Conservation (phyloP, 2,113 vertebrate genomes). For the Neoarius graeffei region DNA sequence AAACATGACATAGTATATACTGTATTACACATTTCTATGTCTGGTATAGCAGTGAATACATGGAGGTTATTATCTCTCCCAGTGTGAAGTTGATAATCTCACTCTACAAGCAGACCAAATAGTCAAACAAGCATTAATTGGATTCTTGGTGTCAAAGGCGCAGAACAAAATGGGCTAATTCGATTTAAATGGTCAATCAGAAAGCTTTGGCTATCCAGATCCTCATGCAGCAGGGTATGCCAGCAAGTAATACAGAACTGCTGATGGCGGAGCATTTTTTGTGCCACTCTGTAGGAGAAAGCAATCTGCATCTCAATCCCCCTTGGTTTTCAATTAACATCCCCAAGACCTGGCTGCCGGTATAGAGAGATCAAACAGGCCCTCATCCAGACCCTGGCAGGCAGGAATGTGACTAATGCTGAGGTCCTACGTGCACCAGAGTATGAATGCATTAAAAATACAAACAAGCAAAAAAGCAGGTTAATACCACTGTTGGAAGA, state of each 20-base stretch:
- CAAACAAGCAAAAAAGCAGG: conserved; percentile 36
- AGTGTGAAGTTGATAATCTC: conserved; percentile 10
- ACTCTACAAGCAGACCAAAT: conserved; percentile 2
- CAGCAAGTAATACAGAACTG: conserved; percentile 41
- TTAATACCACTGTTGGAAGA: conserved; percentile 37
- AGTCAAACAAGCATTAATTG: conserved; percentile 20
- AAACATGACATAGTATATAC: not conserved
- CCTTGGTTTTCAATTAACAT: conserved; percentile 61
- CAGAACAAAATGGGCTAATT: conserved; percentile 26
- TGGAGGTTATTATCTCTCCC: conserved; percentile 19
- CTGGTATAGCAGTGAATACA: not conserved
- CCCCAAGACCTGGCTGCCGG: conserved; percentile 47
- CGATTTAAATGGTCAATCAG: conserved; percentile 33
- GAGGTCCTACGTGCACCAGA: conserved; percentile 36
- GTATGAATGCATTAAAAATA: conserved; percentile 48
- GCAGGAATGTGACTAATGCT: conserved; percentile 58
- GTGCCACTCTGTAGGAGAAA: conserved; percentile 46
- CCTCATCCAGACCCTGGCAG: conserved; percentile 45
- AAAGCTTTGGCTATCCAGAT: conserved; percentile 22
- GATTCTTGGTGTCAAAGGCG: conserved; percentile 4
- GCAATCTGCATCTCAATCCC: conserved; percentile 53
- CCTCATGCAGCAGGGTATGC: conserved; percentile 22
- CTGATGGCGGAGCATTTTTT: conserved; percentile 52
- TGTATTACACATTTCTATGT: not conserved
- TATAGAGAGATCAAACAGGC: conserved; percentile 59